Conservation (phyloP, 2,888 invertebrate genomes). For the Pachydiplax longipennis region DNA sequence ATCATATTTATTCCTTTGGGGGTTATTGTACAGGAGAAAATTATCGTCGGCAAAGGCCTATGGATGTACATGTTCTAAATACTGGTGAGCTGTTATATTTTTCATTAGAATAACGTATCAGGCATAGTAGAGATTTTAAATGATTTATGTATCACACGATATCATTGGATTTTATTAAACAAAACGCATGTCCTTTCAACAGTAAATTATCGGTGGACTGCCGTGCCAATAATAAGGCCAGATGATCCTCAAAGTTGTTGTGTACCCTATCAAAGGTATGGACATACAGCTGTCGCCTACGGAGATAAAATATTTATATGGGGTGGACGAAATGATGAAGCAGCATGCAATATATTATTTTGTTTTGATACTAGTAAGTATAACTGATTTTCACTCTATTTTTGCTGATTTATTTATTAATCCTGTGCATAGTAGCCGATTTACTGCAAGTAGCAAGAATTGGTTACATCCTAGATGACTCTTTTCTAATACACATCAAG, state of each 20-base stretch:
- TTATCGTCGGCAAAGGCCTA: slow-evolving; percentile 76
- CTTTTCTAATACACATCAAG: background rate
- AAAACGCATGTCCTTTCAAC: slow-evolving; percentile 49
- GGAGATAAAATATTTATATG: slow-evolving; percentile 83
- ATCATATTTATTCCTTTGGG: slow-evolving; percentile 87
- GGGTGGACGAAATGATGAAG: slow-evolving; percentile 90
- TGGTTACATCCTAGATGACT: background rate
- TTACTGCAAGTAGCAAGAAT: background rate
- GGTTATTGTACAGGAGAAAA: slow-evolving; percentile 90
- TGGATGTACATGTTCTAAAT: slow-evolving; percentile 87
- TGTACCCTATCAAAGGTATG: slow-evolving; percentile 85
- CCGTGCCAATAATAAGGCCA: slow-evolving; percentile 60
- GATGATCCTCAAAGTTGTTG: slow-evolving; percentile 62
- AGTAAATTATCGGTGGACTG: slow-evolving; percentile 62
- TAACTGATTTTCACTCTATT: background rate
- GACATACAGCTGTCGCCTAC: slow-evolving; percentile 88
- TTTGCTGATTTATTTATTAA: background rate
- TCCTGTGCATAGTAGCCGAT: background rate
- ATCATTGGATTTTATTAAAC: no score
- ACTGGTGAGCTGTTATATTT: slow-evolving; percentile 65
- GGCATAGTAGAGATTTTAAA: background rate
- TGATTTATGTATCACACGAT: no score
- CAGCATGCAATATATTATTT: slow-evolving; percentile 80
- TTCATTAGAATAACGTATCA: background rate
- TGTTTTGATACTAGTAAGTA: slow-evolving; percentile 76